phyloP scores from a whole-genome alignment of 2,113 vertebrate species.

The Myiozetetes cayanensis region DNA sequence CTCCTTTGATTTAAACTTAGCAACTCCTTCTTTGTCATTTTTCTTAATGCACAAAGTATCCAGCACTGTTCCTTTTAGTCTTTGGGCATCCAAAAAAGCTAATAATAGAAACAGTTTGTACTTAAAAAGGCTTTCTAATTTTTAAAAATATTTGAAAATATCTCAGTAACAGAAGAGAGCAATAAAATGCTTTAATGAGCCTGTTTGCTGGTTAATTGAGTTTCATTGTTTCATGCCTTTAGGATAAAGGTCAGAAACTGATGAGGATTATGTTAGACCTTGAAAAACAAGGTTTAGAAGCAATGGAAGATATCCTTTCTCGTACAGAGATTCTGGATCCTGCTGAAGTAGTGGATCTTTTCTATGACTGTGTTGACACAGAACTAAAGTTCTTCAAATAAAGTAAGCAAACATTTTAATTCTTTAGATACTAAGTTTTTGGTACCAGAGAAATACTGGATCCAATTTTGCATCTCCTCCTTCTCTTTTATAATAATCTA shows the following conservation, averaged over 20 bases:
- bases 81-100: neutral
- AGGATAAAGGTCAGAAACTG: conserved; percentile 77
- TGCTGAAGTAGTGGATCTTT: conserved; percentile 80
- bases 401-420: conserved; percentile 61
- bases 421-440: conserved; percentile 38
- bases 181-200: neutral
- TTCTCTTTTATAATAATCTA: neutral
- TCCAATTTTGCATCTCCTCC: neutral
- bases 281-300: conserved; percentile 82
- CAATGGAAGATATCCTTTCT: conserved; percentile 80
- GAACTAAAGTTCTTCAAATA: conserved; percentile 86
- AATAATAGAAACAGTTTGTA: neutral
- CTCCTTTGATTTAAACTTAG: neutral
- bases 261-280: conserved; percentile 78
- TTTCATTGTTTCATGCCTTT: neutral
- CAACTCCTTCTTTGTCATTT: neutral
- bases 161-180: neutral
- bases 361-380: conserved; percentile 86
- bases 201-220: conserved; percentile 8
- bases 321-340: conserved; percentile 71
- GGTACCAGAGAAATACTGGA: neutral
- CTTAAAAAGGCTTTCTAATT: neutral
- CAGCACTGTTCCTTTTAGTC: neutral
- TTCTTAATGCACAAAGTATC: neutral
- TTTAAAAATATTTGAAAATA: neutral